These are phyloP conservation scores for Chaetophractus vellerosus DNA, from an alignment of 2,797 vertebrate genomes.

Conservation along the genomic window DNA sequence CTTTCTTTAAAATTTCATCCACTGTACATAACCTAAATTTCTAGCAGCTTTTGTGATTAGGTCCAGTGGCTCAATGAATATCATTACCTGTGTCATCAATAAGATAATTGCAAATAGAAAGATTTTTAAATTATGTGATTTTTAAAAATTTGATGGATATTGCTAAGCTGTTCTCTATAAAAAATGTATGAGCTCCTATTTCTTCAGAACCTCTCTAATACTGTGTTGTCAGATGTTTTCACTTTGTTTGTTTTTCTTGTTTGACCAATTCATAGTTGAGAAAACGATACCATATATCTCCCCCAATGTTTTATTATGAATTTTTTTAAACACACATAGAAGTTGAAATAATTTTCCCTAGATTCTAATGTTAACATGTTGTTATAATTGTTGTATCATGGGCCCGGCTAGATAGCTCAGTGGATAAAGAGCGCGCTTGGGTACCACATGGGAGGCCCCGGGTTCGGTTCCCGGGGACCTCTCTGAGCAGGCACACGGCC, in stretches of 20 bases:
- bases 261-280: background rate
- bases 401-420: too few species aligned
- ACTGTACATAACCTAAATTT: background rate
- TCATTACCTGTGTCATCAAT: background rate
- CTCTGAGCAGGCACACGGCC: too few species aligned
- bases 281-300: background rate
- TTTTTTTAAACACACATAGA: background rate
- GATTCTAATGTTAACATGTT: background rate
- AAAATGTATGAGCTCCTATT: background rate
- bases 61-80: background rate
- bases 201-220: background rate
- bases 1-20: background rate
- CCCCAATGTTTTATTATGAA: background rate
- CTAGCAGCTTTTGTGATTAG: background rate
- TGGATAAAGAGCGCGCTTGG: too few species aligned
- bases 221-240: background rate
- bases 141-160: background rate
- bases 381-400: background rate
- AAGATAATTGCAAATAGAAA: background rate
- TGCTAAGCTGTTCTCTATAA: background rate
- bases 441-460: too few species aligned
- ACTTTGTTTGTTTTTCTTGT: background rate
- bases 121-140: background rate
- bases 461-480: too few species aligned
- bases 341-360: background rate